phyloP scores from a whole-genome alignment of 1,140 invertebrate species.

The Thaumatotibia leucotreta region DNA sequence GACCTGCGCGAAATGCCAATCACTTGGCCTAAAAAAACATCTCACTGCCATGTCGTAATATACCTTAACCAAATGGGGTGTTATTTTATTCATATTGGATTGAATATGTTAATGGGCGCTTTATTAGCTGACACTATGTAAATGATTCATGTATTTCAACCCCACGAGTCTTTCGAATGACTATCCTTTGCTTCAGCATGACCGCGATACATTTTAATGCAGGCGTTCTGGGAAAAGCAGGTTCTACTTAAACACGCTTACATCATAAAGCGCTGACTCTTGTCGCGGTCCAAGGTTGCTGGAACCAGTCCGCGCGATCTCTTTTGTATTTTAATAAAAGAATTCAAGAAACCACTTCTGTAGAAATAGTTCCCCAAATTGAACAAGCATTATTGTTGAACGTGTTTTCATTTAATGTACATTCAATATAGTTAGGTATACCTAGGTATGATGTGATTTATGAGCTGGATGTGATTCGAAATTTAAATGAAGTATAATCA shows the following conservation, averaged over 20 bases:
- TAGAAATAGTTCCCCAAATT: neutral
- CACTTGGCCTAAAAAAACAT: slow-evolving; percentile 70
- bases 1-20: slow-evolving; percentile 63
- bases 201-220: slow-evolving; percentile 1
- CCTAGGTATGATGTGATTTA: too few relatives aligned
- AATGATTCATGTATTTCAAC: slow-evolving; percentile 20
- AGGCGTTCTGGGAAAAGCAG: slow-evolving; percentile 6
- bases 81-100: slow-evolving; percentile 37
- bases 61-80: slow-evolving; percentile 37
- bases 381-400: neutral
- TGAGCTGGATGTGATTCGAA: slow-evolving; percentile 29
- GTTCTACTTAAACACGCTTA: slow-evolving; percentile 7
- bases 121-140: neutral
- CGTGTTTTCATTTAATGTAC: too few relatives aligned
- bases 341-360: neutral
- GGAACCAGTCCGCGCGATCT: neutral
- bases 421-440: too few relatives aligned
- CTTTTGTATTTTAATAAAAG: neutral
- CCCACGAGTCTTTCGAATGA: neutral
- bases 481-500: slow-evolving; percentile 25
- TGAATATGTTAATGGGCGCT: slow-evolving; percentile 32
- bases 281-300: slow-evolving; percentile 3
- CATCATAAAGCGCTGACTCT: slow-evolving; percentile 10
- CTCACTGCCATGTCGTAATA: slow-evolving; percentile 56
- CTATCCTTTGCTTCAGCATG: neutral